phyloP scores from a whole-genome alignment of 1,140 invertebrate genomes.

The Orius laevigatus region DNA sequence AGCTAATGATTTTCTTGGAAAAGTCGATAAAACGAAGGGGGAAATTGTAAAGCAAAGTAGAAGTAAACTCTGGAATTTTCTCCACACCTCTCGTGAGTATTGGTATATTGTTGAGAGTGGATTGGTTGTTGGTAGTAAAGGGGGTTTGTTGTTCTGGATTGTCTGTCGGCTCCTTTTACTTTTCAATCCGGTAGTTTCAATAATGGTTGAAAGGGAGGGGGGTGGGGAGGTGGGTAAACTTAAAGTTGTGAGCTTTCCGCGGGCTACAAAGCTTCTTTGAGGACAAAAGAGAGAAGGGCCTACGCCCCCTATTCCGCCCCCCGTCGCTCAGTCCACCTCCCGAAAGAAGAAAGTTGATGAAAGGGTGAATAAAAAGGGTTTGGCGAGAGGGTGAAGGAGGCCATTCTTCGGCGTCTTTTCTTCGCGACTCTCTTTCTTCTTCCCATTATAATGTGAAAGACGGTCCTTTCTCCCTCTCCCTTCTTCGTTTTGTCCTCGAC shows the following conservation, averaged over 20 bases:
- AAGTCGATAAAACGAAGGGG: no score
- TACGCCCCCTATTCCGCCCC: background rate
- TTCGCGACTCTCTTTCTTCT: conserved; percentile 4
- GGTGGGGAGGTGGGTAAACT: background rate
- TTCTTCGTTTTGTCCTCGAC: conserved; percentile 1
- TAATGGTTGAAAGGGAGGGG: conserved; percentile 1
- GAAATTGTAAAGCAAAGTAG: no score
- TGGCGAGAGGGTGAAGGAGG: background rate
- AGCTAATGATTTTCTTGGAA: no score
- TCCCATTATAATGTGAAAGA: conserved; percentile 10
- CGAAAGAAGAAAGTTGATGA: conserved; percentile 10
- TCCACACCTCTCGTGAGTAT: no score
- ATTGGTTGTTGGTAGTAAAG: no score
- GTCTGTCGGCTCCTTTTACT: background rate
- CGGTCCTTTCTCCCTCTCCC: conserved; percentile 3
- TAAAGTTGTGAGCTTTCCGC: background rate
- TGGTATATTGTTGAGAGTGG: no score
- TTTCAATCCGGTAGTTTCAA: conserved; percentile 4
- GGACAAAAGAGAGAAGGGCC: background rate
- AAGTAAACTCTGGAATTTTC: no score
- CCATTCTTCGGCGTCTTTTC: conserved; percentile 8
- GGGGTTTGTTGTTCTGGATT: no score
- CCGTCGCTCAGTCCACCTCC: background rate
- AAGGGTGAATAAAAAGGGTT: conserved; percentile 8
- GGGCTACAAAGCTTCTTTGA: no score